Conservation (phyloP, 2,797 vertebrate genomes). For the Xyrichtys novacula region DNA sequence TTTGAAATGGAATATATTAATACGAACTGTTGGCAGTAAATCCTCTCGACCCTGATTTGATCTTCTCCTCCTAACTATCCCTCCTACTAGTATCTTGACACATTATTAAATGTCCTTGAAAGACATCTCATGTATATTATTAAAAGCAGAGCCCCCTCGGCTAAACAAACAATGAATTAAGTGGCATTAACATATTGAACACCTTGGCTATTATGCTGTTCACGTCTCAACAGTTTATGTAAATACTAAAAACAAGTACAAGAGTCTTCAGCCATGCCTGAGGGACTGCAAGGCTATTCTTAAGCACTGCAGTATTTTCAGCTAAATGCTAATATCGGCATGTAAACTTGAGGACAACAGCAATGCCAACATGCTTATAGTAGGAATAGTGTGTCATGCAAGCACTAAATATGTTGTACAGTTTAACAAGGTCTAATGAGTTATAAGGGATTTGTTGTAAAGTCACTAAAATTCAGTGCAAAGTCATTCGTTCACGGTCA, state of each 20-base stretch:
- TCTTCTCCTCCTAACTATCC: neutral
- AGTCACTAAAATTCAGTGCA: conserved; percentile 26
- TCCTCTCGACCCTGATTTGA: neutral
- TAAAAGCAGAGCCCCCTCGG: conserved; percentile 5
- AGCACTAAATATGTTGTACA: no score
- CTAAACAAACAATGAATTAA: conserved; percentile 19
- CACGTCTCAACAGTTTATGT: conserved; percentile 3
- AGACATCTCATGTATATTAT: conserved; percentile 20
- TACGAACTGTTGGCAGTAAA: conserved; percentile 8
- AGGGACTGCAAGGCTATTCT: neutral
- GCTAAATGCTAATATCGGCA: neutral
- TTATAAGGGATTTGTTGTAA: no score
- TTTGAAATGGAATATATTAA: conserved; percentile 14
- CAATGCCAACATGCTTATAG: neutral
- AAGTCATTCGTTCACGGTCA: conserved; percentile 35
- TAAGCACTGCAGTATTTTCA: neutral
- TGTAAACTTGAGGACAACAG: neutral
- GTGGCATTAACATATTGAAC: conserved; percentile 14
- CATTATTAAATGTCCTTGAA: conserved; percentile 23
- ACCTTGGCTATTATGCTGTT: conserved; percentile 20
- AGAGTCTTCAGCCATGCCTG: neutral
- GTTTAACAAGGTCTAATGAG: no score
- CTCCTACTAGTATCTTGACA: neutral
- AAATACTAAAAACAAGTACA: conserved; percentile 17
- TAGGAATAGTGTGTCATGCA: no score